These are phyloP conservation scores for Ptychadena robeensis DNA, from an alignment of 2,797 vertebrate genomes.

Conservation along the genomic window DNA sequence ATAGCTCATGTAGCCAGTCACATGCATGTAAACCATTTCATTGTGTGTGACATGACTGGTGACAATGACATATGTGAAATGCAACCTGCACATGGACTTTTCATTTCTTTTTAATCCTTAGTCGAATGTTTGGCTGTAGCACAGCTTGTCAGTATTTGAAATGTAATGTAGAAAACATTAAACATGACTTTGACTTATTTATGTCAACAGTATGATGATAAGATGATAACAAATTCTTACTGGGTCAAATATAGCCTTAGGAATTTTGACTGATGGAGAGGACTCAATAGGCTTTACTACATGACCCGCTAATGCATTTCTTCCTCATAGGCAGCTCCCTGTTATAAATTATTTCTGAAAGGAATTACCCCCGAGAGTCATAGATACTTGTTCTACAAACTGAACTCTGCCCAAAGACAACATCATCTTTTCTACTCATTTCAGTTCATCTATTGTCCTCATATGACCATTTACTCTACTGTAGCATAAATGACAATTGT, in stretches of 20 bases:
- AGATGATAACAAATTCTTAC: constrained; percentile 4
- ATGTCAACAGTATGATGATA: constrained; percentile 3
- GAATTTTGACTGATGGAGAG: constrained; percentile 33
- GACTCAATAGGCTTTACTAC: constrained; percentile 1
- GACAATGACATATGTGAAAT: too few species aligned
- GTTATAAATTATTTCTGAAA: constrained; percentile 46
- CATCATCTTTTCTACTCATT: background rate
- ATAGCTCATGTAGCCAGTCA: too few species aligned
- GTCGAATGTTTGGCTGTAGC: background rate
- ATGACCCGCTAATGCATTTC: constrained; percentile 47
- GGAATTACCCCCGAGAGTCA: constrained; percentile 28
- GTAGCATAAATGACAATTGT: background rate
- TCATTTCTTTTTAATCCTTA: background rate
- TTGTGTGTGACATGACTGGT: too few species aligned
- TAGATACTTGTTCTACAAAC: constrained; percentile 4
- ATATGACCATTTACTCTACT: constrained; percentile 9
- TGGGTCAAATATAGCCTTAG: constrained; percentile 46
- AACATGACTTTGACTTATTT: background rate
- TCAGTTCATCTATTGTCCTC: constrained; percentile 8
- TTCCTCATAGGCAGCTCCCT: constrained; percentile 26
- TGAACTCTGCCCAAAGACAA: constrained; percentile 38
- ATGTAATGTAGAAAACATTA: background rate
- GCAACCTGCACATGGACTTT: background rate
- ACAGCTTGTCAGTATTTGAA: background rate
- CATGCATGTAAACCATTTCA: too few species aligned